These are phyloP conservation scores for Ypsolopha scabrella DNA, from an alignment of 2,888 invertebrate species.

Conservation along the genomic window DNA sequence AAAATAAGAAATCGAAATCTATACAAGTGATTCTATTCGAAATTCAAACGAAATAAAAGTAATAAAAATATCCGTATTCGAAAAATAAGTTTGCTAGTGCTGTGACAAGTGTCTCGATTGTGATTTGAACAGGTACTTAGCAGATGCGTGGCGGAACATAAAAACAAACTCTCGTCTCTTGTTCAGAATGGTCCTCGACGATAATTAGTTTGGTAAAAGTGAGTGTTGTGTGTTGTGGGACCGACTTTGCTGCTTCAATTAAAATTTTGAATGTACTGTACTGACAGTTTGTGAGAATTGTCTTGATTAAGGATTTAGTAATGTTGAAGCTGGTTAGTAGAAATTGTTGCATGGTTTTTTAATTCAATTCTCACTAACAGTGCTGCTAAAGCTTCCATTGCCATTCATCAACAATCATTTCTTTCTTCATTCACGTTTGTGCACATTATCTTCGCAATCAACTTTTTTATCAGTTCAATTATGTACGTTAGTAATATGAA, in stretches of 20 bases:
- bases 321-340: conserved; percentile 63
- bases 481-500: too few relatives aligned
- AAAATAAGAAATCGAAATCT: conserved; percentile 1
- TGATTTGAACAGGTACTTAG: conserved; percentile 25
- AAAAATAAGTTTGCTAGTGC: conserved; percentile 31
- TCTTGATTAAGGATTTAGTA: conserved; percentile 28
- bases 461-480: too few relatives aligned
- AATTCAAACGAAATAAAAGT: background rate
- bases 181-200: conserved; percentile 51
- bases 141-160: conserved; percentile 51
- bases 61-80: background rate
- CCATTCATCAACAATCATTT: too few relatives aligned
- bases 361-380: too few relatives aligned
- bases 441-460: too few relatives aligned
- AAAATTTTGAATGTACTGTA: conserved; percentile 43
- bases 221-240: conserved; percentile 60
- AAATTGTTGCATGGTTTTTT: background rate
- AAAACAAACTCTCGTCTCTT: conserved; percentile 52
- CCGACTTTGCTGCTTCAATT: conserved; percentile 50
- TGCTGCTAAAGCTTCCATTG: too few relatives aligned
- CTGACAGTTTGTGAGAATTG: conserved; percentile 27
- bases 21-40: background rate
- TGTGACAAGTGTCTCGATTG: conserved; percentile 37
- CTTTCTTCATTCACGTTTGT: too few relatives aligned
- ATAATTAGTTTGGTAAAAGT: conserved; percentile 65